These are phyloP conservation scores for Equus przewalskii DNA, from an alignment of 2,113 vertebrate genomes.

Conservation along the genomic window DNA sequence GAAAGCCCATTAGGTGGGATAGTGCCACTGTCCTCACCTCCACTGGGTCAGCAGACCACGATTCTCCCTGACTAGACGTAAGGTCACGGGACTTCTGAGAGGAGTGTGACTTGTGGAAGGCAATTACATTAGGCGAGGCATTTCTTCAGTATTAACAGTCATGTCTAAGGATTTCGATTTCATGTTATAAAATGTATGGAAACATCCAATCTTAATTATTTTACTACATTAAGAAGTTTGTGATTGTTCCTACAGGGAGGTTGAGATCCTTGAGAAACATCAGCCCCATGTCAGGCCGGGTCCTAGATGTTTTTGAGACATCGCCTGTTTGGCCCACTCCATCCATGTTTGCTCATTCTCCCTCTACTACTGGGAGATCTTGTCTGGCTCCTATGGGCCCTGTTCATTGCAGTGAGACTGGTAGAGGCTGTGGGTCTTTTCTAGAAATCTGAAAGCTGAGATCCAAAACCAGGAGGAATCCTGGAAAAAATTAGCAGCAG, in stretches of 20 bases:
- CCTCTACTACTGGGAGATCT: neutral
- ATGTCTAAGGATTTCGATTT: neutral
- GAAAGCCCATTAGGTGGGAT: neutral
- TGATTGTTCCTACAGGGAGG: neutral
- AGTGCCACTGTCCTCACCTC: neutral
- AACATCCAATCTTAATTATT: neutral
- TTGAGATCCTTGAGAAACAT: neutral
- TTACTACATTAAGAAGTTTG: neutral
- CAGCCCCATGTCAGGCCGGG: neutral
- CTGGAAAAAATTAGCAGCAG: neutral
- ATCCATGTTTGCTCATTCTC: neutral
- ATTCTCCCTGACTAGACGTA: neutral
- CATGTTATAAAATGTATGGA: neutral
- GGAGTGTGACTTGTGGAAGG: neutral
- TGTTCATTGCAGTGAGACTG: neutral
- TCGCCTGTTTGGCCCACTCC: rapidly evolving
- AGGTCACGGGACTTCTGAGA: neutral
- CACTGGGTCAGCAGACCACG: no score
- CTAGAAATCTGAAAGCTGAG: neutral
- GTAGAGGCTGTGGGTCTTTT: neutral
- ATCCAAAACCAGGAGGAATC: neutral
- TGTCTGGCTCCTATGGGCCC: no score
- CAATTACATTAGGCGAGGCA: neutral
- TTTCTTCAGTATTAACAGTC: neutral
- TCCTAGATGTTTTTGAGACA: neutral